Base-by-base conservation (phyloP, 2,797 vertebrate genomes). In the Peromyscus melanophrys region DNA sequence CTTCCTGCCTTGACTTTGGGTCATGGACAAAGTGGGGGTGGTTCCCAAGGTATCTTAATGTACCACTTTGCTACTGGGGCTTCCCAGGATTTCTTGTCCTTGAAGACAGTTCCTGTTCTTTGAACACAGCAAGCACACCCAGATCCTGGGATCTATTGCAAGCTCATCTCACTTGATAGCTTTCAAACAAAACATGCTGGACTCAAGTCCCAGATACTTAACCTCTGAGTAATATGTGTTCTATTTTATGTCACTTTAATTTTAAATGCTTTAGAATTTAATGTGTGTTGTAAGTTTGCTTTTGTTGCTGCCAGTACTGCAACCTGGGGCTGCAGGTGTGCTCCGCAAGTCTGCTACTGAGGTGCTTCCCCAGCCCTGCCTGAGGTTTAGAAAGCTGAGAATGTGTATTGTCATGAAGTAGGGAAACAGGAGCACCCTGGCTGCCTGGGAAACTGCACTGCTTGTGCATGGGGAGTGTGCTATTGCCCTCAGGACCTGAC, bases 181-280 rank as follows among this genome's bases (percentile, higher is more conserved):
- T 95, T 86, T 49, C 61, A 92, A 55, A 37, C 34, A 63, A 81
- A 90, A 17, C 13, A 69, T 59, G 37, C 37, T 81, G 25, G 83
- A 1, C n/a, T 89, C 5, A 76, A 49, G 34, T 27, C 73, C 4
- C 27, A 87, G 34, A 25, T 55, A 23, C 55, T 63, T 90, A 87
- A 73, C 63, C 13, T 10, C 27, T 75, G 37, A 83, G 11, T 92
- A 65, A 8, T 59, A 0, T 40, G 1, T 46, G 23, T 29, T 31
- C 27, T 84, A 21, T 34, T 83, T 65, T 43, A 63, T 29, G 78
- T 77, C 80, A 61, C 10, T 87, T 94, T 83, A 86, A 46, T 86
- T 87, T 49, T 46, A 92, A 90, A 55, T 67, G 49, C 55, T 92
- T 40, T 2, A 52, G n/a, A 90, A 73, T 96, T 94, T 85, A 65